Base-by-base conservation (phyloP, 2,888 invertebrate genomes). In the Drymonia ruficornis region DNA sequence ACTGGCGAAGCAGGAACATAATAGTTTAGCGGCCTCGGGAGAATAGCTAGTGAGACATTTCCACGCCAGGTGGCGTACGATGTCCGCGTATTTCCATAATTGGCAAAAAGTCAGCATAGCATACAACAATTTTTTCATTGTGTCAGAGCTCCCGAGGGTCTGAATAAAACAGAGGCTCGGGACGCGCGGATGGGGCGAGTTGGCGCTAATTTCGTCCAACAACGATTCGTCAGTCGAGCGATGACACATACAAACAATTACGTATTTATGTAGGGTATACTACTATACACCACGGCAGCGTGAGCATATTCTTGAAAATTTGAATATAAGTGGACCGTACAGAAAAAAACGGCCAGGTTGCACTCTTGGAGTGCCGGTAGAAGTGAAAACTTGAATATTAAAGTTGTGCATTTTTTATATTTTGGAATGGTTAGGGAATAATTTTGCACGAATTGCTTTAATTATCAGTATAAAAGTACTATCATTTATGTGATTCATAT, bases 161-260 rank as follows among this genome's bases (percentile, higher is more conserved):
- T 87, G 87, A 87, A 88, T 88, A 90, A 87, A 89, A 89, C 83
- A 87, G 83, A 81, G 83, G 79, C 82, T 74, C 79, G 78, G 81
- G 78, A 23, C 23, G 23, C 23, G 23, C 23, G 23, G 23, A 72
- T 78, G 76, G 74, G 71, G 63, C 79, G 82, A 82, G 83, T 80
- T 76, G 74, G 72, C 80, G 81, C 80, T 87, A 86, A 88, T 90
- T 89, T 87, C 71, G 69, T 59, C 70, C 72, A 81, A 80, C 83
- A 86, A 83, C 78, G 79, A 77, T 78, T 83, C 71, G 78, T 67
- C 78, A 67, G 70, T 66, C 72, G 73, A 70, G 72, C 68, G 73
- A 78, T 80, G 80, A 80, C 78, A 75, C 77, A 77, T 70, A 75
- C 74, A 69, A 5, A 36, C n/a, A 36, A 36, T 36, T n/a, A 36